Base-by-base conservation (phyloP, 2,888 invertebrate genomes). In the Agonopterix arenella region DNA sequence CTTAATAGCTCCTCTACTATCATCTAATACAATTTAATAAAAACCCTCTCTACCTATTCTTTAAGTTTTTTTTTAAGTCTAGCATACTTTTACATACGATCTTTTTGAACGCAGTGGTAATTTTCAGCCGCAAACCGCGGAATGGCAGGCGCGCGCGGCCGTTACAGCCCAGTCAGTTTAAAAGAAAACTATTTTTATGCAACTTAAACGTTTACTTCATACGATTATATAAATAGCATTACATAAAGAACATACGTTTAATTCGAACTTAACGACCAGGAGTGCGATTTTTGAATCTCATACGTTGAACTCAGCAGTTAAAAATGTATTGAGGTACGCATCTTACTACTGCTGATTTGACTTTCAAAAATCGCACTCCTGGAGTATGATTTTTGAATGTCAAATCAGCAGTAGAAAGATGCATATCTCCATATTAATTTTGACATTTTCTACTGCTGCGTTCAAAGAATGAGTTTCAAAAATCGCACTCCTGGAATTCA, bases 111-210 rank as follows among this genome's bases (percentile, higher is more conserved):
- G 46, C 55, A 51, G 51, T 49, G 48, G 16, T 57, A 60, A 71
- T 70, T 76, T 80, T 80, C 73, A 80, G 79, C 70, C 77, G 71
- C 75, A 70, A 79, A 83, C 84, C 81, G 78, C 84, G 70, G 79
- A 78, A 84, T 84, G 76, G 61, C 58, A 60, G 64, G 75, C 71
- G 70, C 66, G 63, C 66, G 63, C 66, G 70, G 66, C 65, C 65
- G 61, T 55, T 59, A 56, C 61, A 58, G 54, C 40, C 3, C 43
- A 50, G 58, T 5, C 57, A 56, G 58, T 59, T 59, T 61, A 64
- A 51, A 51, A 62, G 59, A 60, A 60, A 60, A 61, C 59, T 58
- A 64, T 66, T 65, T 70, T 61, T 64, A 59, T 60, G 64, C 53
- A 61, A 60, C 55, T 51, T 48, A 55, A 48, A 44, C 43, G 43